A percentile compares a stretch with the other conserved stretches of the same genome.
Conservation (phyloP, 2,113 vertebrate species). For the Hemiprocne comata region DNA sequence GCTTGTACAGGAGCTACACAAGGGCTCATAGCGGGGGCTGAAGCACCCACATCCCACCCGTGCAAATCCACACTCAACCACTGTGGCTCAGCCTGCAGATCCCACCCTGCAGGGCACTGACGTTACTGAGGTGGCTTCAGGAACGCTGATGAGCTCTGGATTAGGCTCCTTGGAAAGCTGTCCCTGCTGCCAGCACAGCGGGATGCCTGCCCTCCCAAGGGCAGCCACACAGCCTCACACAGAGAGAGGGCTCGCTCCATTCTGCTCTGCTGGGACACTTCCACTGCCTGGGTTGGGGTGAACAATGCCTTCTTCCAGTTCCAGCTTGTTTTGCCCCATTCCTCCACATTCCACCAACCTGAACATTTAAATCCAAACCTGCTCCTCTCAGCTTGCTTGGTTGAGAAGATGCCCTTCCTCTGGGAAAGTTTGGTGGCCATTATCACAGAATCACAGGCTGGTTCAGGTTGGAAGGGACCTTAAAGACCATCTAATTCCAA, state of each 20-base stretch:
- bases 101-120: neutral
- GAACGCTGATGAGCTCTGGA: neutral
- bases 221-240: neutral
- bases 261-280: neutral
- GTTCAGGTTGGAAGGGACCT: too few relatives aligned
- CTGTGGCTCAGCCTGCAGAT: neutral
- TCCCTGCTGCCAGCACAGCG: neutral
- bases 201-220: neutral
- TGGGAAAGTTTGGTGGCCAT: accelerated
- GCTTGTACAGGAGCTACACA: accelerated
- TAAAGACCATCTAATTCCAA: too few relatives aligned
- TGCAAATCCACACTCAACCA: neutral
- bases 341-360: neutral
- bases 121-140: neutral
- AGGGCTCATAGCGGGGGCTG: accelerated
- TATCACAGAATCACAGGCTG: too few relatives aligned
- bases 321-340: neutral
- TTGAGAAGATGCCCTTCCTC: neutral
- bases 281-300: neutral
- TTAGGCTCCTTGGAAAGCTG: neutral
- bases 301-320: neutral
- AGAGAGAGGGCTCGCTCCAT: accelerated
- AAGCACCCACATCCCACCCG: neutral
- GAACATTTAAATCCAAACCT: neutral
- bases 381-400: neutral